Evolutionary conservation across 2,113 vertebrate species (phyloP).

Genomic region (Geococcyx californianus): DNA sequence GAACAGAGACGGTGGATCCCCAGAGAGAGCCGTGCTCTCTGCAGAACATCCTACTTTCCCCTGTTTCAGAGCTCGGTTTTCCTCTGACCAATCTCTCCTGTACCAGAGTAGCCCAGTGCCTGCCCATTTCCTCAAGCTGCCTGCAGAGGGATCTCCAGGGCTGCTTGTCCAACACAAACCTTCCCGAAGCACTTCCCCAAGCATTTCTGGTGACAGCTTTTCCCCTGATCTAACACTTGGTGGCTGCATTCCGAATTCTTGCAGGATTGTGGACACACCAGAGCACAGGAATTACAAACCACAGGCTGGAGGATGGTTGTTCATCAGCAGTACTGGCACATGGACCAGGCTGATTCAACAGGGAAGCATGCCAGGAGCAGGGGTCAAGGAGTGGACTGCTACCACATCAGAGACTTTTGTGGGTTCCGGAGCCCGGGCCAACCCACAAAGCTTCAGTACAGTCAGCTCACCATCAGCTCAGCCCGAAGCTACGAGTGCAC

Average conservation of each 20-base stretch:
- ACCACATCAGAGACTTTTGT: constrained; percentile 1
- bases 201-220: background rate
- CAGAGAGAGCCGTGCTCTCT: background rate
- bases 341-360: background rate
- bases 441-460: background rate
- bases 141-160: constrained; percentile 65
- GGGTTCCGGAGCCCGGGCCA: background rate
- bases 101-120: background rate
- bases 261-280: background rate
- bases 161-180: background rate
- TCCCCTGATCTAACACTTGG: background rate
- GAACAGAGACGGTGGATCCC: background rate
- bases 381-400: background rate
- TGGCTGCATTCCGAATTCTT: background rate
- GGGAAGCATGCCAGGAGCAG: background rate
- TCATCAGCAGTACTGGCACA: background rate
- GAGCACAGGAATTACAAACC: background rate
- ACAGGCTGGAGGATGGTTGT: background rate
- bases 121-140: constrained; percentile 2
- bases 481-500: background rate
- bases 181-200: background rate
- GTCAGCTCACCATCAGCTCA: background rate
- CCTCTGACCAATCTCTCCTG: background rate
- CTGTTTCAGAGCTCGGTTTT: background rate
- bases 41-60: background rate